Evolutionary conservation across 1,140 invertebrate genomes (phyloP), one percentile per base, ranked within the genome.

Genomic region (Pseudomyrmex concolor): DNA sequence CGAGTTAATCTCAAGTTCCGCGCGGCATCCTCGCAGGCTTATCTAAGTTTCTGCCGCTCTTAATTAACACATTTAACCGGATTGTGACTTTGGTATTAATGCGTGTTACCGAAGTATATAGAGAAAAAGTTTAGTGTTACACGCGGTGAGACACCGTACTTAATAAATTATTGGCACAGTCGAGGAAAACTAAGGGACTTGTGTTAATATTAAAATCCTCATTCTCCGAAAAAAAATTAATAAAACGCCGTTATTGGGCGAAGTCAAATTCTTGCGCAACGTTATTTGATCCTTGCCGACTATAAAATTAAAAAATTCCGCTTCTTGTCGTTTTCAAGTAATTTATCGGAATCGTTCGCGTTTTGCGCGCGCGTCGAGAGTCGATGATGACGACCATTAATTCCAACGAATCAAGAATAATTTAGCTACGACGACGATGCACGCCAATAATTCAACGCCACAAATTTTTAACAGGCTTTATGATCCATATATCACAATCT

Each of bases 1-100:
- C n/a, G 19, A 80, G 66, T 34, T 80, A 80, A 78, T 86, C 80
- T 80, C 19, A 80, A 80, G 68, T 59, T 73, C 17, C 17, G 43
- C 57, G 15, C 45, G 9, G 19, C 15, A 50, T 13, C 43, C 19
- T 9, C 54, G 43, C 43, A 64, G 71, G 45, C 54, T 83, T 86
- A 66, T 85, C 81, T 83, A 86, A 86, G 57, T 68, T 85, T 71
- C 45, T 77, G 25, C 17, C 72, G 54, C 59, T 55, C 66, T 86
- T 85, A 73, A 86, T 76, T 70, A 71, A 83, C 70, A 83, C 50
- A 63, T 71, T 83, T 86, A 70, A 83, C 19, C 8, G 25, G 72
- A 74, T 71, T 70, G 50, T 57, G 25, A 43, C 22, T 50, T 25
- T 48, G 48, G 45, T 74, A 82, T 64, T 82, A 82, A 74, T 54